Conservation (phyloP, 2,888 invertebrate species). For the Tenthredo amoena region DNA sequence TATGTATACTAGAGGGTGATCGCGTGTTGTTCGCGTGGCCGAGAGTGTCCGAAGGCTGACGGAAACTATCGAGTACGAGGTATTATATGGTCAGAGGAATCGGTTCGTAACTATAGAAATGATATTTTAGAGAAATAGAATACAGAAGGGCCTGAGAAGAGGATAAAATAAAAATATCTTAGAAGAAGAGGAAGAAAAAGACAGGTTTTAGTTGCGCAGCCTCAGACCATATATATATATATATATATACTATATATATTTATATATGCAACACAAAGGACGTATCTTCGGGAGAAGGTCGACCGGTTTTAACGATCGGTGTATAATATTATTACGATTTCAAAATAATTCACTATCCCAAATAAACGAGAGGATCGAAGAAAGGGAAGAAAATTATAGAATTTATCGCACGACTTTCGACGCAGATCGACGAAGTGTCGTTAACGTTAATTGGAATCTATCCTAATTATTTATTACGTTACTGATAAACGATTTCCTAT, state of each 20-base stretch:
- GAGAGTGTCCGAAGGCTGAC: constrained; percentile 68
- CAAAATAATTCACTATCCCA: constrained; percentile 6
- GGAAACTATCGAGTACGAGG: constrained; percentile 66
- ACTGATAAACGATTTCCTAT: not conserved
- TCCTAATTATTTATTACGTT: not conserved
- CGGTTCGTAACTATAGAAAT: constrained; percentile 70
- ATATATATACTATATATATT: no score
- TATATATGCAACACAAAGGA: constrained; percentile 7
- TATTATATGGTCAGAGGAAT: constrained; percentile 16
- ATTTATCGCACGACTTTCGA: not conserved
- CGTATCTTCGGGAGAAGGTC: constrained; percentile 25
- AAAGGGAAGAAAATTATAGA: not conserved
- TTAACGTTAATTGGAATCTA: not conserved
- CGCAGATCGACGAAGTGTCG: not conserved
- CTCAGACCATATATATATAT: not conserved
- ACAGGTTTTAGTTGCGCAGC: not conserved
- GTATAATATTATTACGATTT: constrained; percentile 12
- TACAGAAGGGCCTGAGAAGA: constrained; percentile 56
- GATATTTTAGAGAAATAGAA: constrained; percentile 62
- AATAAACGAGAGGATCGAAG: not conserved
- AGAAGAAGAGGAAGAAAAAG: not conserved
- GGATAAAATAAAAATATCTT: not conserved
- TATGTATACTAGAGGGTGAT: constrained; percentile 63
- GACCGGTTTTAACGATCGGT: constrained; percentile 32
- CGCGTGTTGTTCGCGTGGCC: constrained; percentile 78